Base-by-base conservation (phyloP, 2,797 vertebrate species). In the Dermochelys coriacea region DNA sequence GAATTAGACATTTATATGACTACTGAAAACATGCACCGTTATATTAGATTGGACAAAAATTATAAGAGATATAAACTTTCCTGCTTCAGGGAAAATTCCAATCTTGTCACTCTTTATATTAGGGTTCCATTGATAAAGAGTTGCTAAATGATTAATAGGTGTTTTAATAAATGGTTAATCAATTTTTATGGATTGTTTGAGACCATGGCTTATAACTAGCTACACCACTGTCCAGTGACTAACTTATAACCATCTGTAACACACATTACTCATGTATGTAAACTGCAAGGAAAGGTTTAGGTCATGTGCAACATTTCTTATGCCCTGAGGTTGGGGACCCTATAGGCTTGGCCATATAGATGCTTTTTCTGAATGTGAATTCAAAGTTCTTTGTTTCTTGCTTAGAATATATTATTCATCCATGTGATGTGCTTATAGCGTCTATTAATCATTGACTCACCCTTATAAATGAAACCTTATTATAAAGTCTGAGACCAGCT, bases 341-440 rank as follows among this genome's bases (percentile, higher is more conserved):
- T 10, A 23, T 49, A 10, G 27, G 25, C 47, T 50, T 79, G 77
- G 4, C 27, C 31, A 8, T 19, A 49, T 29, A 8, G 25, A 10
- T 49, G 27, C 18, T 45, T 41, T 79, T 79, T 29, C 49, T 51
- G 18, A 31, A 34, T 29, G 7, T 34, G 45, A 79, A 27, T 27
- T 50, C 37, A 74, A 74, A 37, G 18, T n/a, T 78, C 77, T 80
- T 34, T 68, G 29, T 74, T 95, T 61, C 92, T 80, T 82, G 61
- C 49, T 10, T 84, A 97, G 96, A 91, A 94, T 50, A 59, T 95
- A 41, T 37, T 23, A 37, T 37, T 23, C 68, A 25, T 23, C n/a
- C 41, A 68, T 68, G 64, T 23, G 71, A 41, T 21, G 5, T 71
- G 37, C 37, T 41, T 8, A 37, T 23, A 37, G 64, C n/a, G 10